Percentiles rank a stretch among this genome's conserved stretches.
These are phyloP conservation scores for Acrocephalus arundinaceus DNA, from an alignment of 2,113 vertebrate genomes.

Conservation along the genomic window DNA sequence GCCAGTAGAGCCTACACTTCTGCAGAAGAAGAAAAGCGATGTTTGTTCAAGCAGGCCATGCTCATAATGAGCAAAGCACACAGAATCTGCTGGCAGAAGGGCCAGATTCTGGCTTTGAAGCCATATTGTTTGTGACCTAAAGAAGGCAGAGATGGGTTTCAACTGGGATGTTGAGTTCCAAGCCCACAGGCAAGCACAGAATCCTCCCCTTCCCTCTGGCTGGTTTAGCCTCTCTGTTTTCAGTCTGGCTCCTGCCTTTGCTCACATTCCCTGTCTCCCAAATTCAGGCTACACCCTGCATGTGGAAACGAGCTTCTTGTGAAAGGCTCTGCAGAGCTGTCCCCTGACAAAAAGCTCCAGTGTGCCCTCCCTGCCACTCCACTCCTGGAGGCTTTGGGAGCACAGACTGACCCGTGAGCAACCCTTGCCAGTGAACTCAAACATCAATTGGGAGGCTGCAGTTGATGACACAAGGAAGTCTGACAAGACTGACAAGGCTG, in stretches of 20 bases:
- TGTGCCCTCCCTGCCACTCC: neutral
- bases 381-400: neutral
- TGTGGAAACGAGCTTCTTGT: neutral
- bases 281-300: neutral
- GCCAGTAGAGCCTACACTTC: neutral
- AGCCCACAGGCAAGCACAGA: neutral
- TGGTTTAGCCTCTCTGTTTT: neutral
- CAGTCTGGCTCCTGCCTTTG: neutral
- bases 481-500: neutral
- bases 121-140: neutral
- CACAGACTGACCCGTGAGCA: neutral
- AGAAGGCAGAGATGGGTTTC: neutral
- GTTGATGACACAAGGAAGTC: neutral
- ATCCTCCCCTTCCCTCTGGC: neutral
- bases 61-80: rapidly evolving
- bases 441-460: neutral
- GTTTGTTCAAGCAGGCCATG: rapidly evolving
- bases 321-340: neutral
- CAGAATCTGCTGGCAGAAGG: neutral
- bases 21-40: neutral
- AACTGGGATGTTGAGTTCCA: neutral
- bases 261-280: neutral
- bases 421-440: neutral
- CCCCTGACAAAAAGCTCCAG: neutral
- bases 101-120: neutral